A percentile compares a stretch with the other conserved stretches of the same genome.
These are phyloP conservation scores for Peromyscus californicus DNA, from an alignment of 2,113 vertebrate genomes.

Conservation along the genomic window DNA sequence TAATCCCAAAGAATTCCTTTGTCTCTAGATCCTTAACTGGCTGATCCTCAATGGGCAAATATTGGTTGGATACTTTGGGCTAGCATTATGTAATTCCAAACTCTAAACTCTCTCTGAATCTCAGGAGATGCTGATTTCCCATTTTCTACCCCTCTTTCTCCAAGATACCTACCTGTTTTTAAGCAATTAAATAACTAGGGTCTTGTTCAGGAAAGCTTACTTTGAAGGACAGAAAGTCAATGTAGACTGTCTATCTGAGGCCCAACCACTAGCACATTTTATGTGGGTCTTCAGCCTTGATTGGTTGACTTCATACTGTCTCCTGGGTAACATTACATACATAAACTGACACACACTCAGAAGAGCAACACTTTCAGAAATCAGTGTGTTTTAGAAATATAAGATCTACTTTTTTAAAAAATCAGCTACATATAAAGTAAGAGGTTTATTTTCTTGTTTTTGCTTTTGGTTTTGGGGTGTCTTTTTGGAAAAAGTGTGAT, in stretches of 20 bases:
- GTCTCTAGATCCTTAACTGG: neutral
- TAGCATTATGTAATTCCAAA: slow-evolving; percentile 49
- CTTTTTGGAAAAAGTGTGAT: neutral
- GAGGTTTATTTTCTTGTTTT: neutral
- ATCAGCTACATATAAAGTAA: slow-evolving; percentile 37
- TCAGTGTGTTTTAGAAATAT: slow-evolving; percentile 28
- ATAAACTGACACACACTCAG: neutral
- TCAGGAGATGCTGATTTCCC: neutral
- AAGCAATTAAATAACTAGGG: slow-evolving; percentile 24
- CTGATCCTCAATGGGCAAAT: slow-evolving; percentile 49
- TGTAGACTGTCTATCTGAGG: slow-evolving; percentile 6
- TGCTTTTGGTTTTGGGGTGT: neutral
- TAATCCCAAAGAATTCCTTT: slow-evolving; percentile 27
- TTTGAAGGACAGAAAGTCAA: slow-evolving; percentile 56
- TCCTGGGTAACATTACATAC: slow-evolving; percentile 15
- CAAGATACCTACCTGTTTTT: slow-evolving; percentile 31
- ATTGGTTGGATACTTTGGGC: slow-evolving; percentile 44
- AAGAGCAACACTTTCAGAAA: slow-evolving; percentile 19
- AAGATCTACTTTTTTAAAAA: neutral
- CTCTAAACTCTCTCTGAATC: neutral
- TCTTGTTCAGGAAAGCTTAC: slow-evolving; percentile 46
- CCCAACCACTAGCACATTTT: slow-evolving; percentile 24
- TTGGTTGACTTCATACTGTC: neutral
- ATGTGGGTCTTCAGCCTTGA: slow-evolving; percentile 28
- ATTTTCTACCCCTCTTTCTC: neutral